These are phyloP conservation scores for human (Homo sapiens) DNA, from an alignment of 2,113 vertebrate species.

Conservation along the genomic window GRCh38 chr13:63594001-63594500, in stretches of 20 bases:
- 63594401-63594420: constrained; percentile 69
- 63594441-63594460: constrained; percentile 78
- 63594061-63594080: neutral
- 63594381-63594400: constrained; percentile 67
- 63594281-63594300: neutral
- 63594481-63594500: constrained; percentile 83
- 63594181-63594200: neutral
- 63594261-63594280: neutral
- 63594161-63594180: neutral
- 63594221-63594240: neutral
- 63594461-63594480: constrained; percentile 78
- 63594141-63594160: neutral
- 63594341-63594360: constrained; percentile 5
- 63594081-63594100: neutral
- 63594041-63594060: neutral
- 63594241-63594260: neutral
- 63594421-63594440: constrained; percentile 74
- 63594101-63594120: neutral
- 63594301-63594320: neutral
- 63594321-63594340: constrained; percentile 17
- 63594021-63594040: neutral
- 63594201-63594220: neutral
- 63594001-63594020: neutral
- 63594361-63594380: constrained; percentile 60
- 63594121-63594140: neutral